Percentiles rank a stretch among this genome's conserved stretches.
These are phyloP conservation scores for Lepilemur septentrionalis DNA, from an alignment of 2,797 vertebrate genomes.

Conservation along the genomic window DNA sequence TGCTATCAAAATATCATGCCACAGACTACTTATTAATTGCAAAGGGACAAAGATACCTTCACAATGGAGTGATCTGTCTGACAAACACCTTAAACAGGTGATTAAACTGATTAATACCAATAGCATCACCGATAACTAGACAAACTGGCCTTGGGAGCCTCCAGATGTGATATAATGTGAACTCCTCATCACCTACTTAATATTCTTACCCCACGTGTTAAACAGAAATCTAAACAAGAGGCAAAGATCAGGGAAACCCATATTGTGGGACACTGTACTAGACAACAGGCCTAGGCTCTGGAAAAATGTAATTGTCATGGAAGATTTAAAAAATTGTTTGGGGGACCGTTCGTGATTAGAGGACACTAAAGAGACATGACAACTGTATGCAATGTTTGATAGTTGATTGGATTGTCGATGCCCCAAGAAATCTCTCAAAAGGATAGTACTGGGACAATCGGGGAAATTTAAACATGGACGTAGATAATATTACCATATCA, in stretches of 20 bases:
- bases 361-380: neutral
- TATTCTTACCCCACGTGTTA: neutral
- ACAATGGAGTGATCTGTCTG: neutral
- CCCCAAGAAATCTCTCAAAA: neutral
- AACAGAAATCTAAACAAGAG: neutral
- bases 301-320: neutral
- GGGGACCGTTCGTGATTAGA: neutral
- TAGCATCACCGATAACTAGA: neutral
- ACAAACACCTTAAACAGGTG: neutral
- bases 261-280: neutral
- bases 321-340: neutral
- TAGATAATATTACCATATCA: neutral
- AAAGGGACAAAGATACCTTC: neutral
- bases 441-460: neutral
- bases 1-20: neutral
- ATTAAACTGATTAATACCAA: neutral
- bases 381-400: neutral
- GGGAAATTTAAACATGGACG: neutral
- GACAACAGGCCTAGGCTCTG: neutral
- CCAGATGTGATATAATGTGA: neutral
- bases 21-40: neutral
- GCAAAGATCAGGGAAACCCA: neutral
- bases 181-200: neutral
- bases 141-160: neutral
- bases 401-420: neutral